Conservation (phyloP, 2,888 invertebrate species). For the Malacosoma neustria region DNA sequence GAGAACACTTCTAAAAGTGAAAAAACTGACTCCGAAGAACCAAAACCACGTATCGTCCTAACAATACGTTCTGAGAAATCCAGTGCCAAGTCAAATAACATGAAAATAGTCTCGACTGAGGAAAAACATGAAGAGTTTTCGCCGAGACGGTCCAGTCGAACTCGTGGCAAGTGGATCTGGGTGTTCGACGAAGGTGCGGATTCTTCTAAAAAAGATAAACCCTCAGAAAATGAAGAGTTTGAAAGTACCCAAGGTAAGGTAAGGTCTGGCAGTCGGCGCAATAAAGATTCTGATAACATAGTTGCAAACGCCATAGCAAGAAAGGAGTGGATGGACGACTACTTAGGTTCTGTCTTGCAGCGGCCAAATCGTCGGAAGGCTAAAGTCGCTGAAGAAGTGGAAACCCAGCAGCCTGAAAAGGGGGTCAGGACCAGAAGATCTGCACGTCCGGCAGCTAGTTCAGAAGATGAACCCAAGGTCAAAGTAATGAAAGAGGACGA, state of each 20-base stretch:
- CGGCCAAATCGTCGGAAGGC: slow-evolving; percentile 74
- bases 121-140: slow-evolving; percentile 55
- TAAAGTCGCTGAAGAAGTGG: slow-evolving; percentile 77
- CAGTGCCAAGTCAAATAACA: slow-evolving; percentile 65
- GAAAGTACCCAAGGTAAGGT: slow-evolving; percentile 61
- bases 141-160: slow-evolving; percentile 47
- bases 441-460: slow-evolving; percentile 23
- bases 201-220: slow-evolving; percentile 39
- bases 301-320: slow-evolving; percentile 82
- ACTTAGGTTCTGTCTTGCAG: slow-evolving; percentile 42
- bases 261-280: slow-evolving; percentile 77
- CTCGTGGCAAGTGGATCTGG: slow-evolving; percentile 53
- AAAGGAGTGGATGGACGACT: slow-evolving; percentile 81
- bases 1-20: slow-evolving; percentile 43
- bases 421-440: slow-evolving; percentile 51
- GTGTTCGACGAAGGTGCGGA: slow-evolving; percentile 40
- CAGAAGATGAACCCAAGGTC: slow-evolving; percentile 18
- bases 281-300: slow-evolving; percentile 78
- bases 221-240: slow-evolving; percentile 55
- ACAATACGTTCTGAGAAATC: slow-evolving; percentile 78
- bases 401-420: slow-evolving; percentile 74
- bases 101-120: slow-evolving; percentile 66
- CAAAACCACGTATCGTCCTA: slow-evolving; percentile 76
- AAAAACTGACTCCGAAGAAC: slow-evolving; percentile 45
- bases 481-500: slow-evolving; percentile 15